Percentiles rank a stretch among this genome's conserved stretches.
phyloP scores from a whole-genome alignment of 2,888 invertebrate species.

The Lysandra coridon region DNA sequence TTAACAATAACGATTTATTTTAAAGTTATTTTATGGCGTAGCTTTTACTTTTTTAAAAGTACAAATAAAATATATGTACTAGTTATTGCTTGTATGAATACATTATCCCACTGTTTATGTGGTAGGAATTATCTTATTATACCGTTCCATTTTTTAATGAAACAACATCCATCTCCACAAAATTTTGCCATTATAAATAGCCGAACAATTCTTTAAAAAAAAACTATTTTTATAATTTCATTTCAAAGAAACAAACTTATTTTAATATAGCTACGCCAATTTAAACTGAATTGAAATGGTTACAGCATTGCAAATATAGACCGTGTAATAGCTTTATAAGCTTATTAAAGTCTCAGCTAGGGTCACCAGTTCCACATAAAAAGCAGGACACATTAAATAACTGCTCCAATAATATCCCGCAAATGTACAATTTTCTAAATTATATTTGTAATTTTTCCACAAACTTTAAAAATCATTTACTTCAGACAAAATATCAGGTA shows the following conservation, averaged over 20 bases:
- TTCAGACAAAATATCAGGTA: not conserved
- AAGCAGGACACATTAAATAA: not conserved
- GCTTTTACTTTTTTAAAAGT: not conserved
- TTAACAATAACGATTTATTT: constrained; percentile 64
- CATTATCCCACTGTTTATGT: not conserved
- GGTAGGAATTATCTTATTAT: not conserved
- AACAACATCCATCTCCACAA: not conserved
- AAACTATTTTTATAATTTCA: too few species aligned
- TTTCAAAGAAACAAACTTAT: not conserved
- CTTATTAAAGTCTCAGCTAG: not conserved
- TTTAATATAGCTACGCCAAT: not conserved
- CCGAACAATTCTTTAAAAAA: too few species aligned
- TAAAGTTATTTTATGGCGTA: not conserved
- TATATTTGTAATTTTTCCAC: not conserved
- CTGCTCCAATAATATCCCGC: not conserved
- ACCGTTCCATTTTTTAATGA: not conserved
- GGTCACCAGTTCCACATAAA: not conserved
- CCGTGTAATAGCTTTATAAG: constrained; percentile 6
- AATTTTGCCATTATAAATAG: not conserved
- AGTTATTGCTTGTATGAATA: not conserved
- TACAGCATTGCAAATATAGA: constrained; percentile 1
- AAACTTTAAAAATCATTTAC: not conserved
- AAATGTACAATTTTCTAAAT: not conserved
- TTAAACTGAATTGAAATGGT: not conserved
- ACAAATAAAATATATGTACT: not conserved